Evolutionary conservation across 2,888 invertebrate species (phyloP).

Genomic region (Nymphalis c-album): DNA sequence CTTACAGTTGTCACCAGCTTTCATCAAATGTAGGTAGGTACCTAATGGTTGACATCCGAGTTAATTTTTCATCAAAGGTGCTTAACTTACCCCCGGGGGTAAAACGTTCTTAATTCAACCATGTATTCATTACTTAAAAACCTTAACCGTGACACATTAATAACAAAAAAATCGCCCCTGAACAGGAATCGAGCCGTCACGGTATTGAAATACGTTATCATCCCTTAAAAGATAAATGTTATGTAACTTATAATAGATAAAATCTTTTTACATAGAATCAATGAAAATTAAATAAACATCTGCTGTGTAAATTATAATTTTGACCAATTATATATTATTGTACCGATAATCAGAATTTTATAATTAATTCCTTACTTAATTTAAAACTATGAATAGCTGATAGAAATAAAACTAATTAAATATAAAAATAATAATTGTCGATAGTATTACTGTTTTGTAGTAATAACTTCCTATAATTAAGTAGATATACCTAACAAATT

Average conservation of each 20-base stretch:
- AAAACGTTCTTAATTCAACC: constrained; percentile 56
- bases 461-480: too few species aligned
- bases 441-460: too few species aligned
- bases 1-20: constrained; percentile 4
- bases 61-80: constrained; percentile 30
- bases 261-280: constrained; percentile 33
- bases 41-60: constrained; percentile 30
- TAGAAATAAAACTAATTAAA: too few species aligned
- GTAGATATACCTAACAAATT: too few species aligned
- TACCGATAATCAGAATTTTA: too few species aligned
- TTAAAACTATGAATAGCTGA: too few species aligned
- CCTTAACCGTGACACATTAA: constrained; percentile 44
- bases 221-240: constrained; percentile 28
- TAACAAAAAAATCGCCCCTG: constrained; percentile 41
- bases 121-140: constrained; percentile 44
- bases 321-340: too few species aligned
- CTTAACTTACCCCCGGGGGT: constrained; percentile 55
- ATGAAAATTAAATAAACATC: constrained; percentile 30
- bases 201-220: constrained; percentile 26
- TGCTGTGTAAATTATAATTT: constrained; percentile 11
- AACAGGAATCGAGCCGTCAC: constrained; percentile 34
- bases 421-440: too few species aligned
- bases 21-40: constrained; percentile 17
- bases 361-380: too few species aligned
- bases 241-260: constrained; percentile 32